phyloP scores from a whole-genome alignment of 37 sponge, comb jelly and placozoan genomes.

The Cliona cf. orientalis region DNA sequence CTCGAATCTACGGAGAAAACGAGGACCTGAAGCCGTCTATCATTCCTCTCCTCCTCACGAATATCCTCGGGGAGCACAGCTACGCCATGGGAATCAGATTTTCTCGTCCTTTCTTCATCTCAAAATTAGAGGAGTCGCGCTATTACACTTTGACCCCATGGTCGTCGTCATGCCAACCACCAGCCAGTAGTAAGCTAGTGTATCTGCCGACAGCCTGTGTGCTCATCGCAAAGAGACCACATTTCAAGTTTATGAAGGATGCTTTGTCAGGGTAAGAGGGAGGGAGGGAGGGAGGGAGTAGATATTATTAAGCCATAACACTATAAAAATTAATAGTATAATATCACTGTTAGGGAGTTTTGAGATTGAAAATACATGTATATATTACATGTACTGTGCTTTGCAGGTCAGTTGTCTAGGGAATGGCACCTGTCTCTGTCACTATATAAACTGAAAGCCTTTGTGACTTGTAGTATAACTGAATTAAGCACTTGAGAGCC shows the following conservation, averaged over 20 bases:
- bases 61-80: constrained; percentile 36
- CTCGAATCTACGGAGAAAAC: constrained; percentile 10
- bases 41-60: constrained; percentile 57
- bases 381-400: background rate
- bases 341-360: too few relatives aligned
- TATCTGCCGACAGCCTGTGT: constrained; percentile 67
- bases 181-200: constrained; percentile 30
- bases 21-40: constrained; percentile 52
- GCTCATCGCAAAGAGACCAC: constrained; percentile 60
- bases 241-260: constrained; percentile 73
- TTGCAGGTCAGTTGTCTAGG: too few relatives aligned
- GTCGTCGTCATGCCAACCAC: background rate
- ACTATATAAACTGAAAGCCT: too few relatives aligned
- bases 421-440: too few relatives aligned
- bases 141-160: constrained; percentile 35
- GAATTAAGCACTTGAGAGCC: too few relatives aligned
- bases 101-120: constrained; percentile 65
- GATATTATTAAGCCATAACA: too few relatives aligned
- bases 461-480: too few relatives aligned
- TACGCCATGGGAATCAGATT: constrained; percentile 51
- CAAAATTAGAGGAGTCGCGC: background rate
- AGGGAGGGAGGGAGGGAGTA: background rate
- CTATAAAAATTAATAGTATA: too few relatives aligned
- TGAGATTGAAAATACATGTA: background rate
- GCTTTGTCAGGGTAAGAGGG: constrained; percentile 67